Base-by-base conservation (phyloP, 2,888 invertebrate genomes). In the Hoplodrina ambigua region DNA sequence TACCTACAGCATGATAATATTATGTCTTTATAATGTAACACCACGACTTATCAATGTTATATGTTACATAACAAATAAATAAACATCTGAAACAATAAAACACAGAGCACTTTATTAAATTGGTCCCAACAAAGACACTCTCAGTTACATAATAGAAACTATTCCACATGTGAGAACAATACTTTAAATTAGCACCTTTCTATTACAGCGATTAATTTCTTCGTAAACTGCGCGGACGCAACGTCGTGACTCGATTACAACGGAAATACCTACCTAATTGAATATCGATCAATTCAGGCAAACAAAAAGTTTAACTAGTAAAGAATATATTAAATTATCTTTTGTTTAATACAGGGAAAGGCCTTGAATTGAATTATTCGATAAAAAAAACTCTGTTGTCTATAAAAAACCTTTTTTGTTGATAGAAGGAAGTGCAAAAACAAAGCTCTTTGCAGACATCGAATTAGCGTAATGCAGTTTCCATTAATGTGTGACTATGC, bases 161-260 rank as follows among this genome's bases (percentile, higher is more conserved):
- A 54, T 50, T 64, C 25, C 17, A 46, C 49, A 62, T 7, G 55
- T 56, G 61, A 50, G 65, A 72, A 75, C 55, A 71, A 53, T 69
- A 46, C 62, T 80, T 72, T 56, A 55, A 79, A 69, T 77, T 73
- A 73, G 37, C 68, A 57, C 83, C 85, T 83, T 83, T 83, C 83
- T 84, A 80, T 78, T 65, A 77, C 25, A 56, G 44, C 64, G 33
- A 76, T 76, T 65, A 62, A 76, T 76, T 76, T 80, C 52, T 62
- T 62, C 13, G 10, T 52, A 52, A 13, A 33, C 15, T 33, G 52
- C 41, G 19, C 64, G n/a, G 41, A 41, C 52, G 77, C 62, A 49
- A 25, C 33, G 15, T 75, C 66, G 69, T 82, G 64, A 78, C 53
- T 69, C 55, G 57, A 73, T 73, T 64, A 66, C 57, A 55, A 50